Conservation (phyloP, 1,140 invertebrate genomes). For the Drosophila orosa region DNA sequence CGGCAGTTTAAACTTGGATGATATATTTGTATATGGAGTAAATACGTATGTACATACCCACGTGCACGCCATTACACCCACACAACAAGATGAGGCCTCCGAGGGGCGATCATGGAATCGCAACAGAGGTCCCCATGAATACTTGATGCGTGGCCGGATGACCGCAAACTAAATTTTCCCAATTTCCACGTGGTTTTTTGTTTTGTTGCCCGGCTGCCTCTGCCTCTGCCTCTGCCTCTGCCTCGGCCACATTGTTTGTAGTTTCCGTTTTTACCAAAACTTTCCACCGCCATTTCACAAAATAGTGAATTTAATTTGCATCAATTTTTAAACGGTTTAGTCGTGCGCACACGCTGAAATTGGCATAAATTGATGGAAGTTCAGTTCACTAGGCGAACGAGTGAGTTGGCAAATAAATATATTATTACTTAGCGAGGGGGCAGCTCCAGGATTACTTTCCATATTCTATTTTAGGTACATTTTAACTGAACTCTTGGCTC, state of each 20-base stretch:
- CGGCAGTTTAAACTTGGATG: slow-evolving; percentile 81
- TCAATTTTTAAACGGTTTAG: slow-evolving; percentile 54
- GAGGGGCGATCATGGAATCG: slow-evolving; percentile 46
- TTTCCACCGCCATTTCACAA: slow-evolving; percentile 25
- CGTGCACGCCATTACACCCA: slow-evolving; percentile 21
- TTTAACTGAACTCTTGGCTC: background rate
- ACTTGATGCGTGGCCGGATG: slow-evolving; percentile 34
- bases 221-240: background rate
- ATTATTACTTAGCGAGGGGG: slow-evolving; percentile 25
- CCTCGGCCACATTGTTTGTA: slow-evolving; percentile 23
- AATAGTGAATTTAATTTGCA: slow-evolving; percentile 51
- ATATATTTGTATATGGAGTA: slow-evolving; percentile 76
- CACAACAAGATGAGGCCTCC: slow-evolving; percentile 5
- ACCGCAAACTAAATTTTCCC: slow-evolving; percentile 49
- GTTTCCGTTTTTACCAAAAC: slow-evolving; percentile 22
- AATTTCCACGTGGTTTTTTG: slow-evolving; percentile 39
- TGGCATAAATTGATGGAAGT: slow-evolving; percentile 48
- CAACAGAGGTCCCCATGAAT: slow-evolving; percentile 28
- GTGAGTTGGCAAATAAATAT: slow-evolving; percentile 39
- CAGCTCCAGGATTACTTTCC: slow-evolving; percentile 4
- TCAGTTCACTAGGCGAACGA: slow-evolving; percentile 4
- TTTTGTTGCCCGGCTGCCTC: slow-evolving; percentile 4
- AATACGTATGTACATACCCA: slow-evolving; percentile 33
- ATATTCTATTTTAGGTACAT: background rate
- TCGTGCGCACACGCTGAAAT: slow-evolving; percentile 39